phyloP scores from a whole-genome alignment of 2,888 invertebrate species.

The Thymelicus lineola region DNA sequence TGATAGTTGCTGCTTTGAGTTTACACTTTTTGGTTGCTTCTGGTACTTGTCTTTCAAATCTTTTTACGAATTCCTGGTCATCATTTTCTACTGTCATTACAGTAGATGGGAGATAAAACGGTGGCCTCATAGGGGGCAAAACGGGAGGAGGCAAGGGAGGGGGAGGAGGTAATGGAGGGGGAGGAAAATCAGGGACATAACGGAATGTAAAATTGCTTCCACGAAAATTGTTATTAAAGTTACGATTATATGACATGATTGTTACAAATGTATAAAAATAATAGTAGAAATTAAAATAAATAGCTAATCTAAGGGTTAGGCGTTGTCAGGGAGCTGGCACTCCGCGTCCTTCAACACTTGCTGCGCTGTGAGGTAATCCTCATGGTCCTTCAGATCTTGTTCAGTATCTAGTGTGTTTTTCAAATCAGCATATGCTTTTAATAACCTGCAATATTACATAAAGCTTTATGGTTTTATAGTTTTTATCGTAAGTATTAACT shows the following conservation, averaged over 20 bases:
- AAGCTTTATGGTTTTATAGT: too few species aligned
- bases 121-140: slow-evolving; percentile 46
- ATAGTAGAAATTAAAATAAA: slow-evolving; percentile 52
- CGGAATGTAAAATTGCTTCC: slow-evolving; percentile 74
- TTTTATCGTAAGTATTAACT: too few species aligned
- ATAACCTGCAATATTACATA: slow-evolving; percentile 69
- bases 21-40: slow-evolving; percentile 37
- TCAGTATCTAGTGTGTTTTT: slow-evolving; percentile 90
- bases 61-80: slow-evolving; percentile 63
- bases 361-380: slow-evolving; percentile 89
- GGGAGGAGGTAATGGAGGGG: slow-evolving; percentile 56
- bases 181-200: slow-evolving; percentile 55
- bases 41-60: slow-evolving; percentile 51
- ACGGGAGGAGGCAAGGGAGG: slow-evolving; percentile 54
- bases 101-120: slow-evolving; percentile 37
- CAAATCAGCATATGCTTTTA: slow-evolving; percentile 91
- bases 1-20: slow-evolving; percentile 51
- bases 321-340: slow-evolving; percentile 78
- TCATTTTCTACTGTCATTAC: slow-evolving; percentile 27
- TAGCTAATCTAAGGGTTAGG: slow-evolving; percentile 47
- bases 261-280: slow-evolving; percentile 53
- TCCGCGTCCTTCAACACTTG: slow-evolving; percentile 88
- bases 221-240: slow-evolving; percentile 66
- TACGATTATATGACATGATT: slow-evolving; percentile 77
- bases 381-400: slow-evolving; percentile 90